Conservation (phyloP, 2,888 invertebrate species). For the Amiota mariae region DNA sequence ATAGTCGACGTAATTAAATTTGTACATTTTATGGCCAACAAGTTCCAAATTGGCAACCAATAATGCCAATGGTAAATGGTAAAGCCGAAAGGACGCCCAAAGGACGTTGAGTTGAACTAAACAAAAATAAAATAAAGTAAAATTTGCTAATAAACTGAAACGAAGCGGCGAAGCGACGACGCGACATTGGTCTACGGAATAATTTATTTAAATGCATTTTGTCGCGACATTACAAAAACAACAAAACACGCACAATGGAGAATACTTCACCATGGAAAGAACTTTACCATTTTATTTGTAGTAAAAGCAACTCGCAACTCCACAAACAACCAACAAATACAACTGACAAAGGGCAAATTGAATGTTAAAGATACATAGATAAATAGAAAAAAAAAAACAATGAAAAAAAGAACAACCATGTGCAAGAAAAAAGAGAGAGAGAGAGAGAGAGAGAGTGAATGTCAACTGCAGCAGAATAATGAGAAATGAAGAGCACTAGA, state of each 20-base stretch:
- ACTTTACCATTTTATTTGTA: too few relatives aligned
- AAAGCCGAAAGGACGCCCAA: constrained; percentile 30
- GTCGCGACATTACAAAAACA: constrained; percentile 64
- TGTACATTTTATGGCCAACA: constrained; percentile 20
- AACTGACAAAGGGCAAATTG: constrained; percentile 3
- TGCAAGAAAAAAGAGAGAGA: neutral
- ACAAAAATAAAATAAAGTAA: constrained; percentile 20
- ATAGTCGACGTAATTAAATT: neutral
- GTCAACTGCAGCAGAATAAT: constrained; percentile 31
- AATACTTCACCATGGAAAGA: too few relatives aligned
- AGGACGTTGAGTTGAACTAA: constrained; percentile 6
- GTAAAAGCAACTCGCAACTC: too few relatives aligned
- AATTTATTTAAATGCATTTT: constrained; percentile 73
- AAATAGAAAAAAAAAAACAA: neutral
- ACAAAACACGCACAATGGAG: constrained; percentile 15
- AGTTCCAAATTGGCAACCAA: neutral
- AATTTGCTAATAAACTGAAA: constrained; percentile 54
- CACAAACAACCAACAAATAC: constrained; percentile 42
- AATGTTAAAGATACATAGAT: neutral
- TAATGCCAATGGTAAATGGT: constrained; percentile 2
- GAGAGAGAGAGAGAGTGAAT: neutral
- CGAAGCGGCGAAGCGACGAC: constrained; percentile 44
- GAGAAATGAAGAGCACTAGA: too few relatives aligned
- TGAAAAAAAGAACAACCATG: too few relatives aligned
- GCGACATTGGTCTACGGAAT: constrained; percentile 66